Evolutionary conservation across 64 coral and sea anemone species (phyloP).

Genomic region (Actinia tenebrosa): DNA sequence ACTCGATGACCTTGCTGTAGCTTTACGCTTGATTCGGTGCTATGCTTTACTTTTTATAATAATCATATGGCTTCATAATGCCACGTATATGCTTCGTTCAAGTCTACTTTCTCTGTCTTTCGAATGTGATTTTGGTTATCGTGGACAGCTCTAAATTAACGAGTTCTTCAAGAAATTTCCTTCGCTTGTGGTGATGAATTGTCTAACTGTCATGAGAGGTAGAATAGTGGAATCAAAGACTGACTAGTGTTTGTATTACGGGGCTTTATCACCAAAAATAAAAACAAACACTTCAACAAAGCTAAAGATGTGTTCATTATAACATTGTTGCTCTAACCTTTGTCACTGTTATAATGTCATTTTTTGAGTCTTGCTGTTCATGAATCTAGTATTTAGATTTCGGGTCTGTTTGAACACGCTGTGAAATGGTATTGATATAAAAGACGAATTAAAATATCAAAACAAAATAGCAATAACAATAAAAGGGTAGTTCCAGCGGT

Average conservation of each 20-base stretch:
- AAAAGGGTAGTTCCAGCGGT: no score
- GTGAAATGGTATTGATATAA: background rate
- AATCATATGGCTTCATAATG: background rate
- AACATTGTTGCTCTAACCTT: background rate
- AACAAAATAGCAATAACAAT: background rate
- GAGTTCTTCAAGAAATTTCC: background rate
- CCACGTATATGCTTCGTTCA: background rate
- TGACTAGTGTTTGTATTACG: background rate
- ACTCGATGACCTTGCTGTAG: no score
- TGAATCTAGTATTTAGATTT: background rate
- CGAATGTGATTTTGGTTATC: background rate
- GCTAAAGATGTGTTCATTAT: background rate
- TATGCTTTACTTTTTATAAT: no score
- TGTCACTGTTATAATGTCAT: background rate
- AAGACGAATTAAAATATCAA: background rate
- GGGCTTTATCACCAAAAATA: background rate
- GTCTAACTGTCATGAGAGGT: background rate
- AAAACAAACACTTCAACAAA: background rate
- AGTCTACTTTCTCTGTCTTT: background rate
- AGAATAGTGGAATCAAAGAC: background rate
- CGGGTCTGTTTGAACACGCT: background rate
- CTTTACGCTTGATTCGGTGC: no score
- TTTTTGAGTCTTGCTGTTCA: background rate
- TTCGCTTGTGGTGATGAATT: background rate
- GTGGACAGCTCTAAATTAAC: background rate